Evolutionary conservation across 2,113 vertebrate genomes (phyloP).

Genomic region (Anseranas semipalmata): DNA sequence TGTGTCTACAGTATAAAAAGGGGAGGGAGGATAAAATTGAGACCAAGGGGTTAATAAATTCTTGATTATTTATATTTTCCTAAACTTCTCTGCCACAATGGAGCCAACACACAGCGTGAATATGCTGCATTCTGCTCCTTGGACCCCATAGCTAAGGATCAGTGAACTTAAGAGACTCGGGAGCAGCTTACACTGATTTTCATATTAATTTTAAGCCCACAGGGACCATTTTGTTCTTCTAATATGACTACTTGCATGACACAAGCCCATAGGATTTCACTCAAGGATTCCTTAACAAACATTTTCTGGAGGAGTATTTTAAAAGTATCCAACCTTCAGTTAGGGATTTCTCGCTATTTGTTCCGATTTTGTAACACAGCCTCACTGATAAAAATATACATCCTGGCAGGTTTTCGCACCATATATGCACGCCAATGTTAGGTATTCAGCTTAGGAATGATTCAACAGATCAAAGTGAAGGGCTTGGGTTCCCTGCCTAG

Average conservation of each 20-base stretch:
- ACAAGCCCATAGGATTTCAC: neutral
- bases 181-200: neutral
- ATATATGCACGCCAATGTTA: neutral
- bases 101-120: neutral
- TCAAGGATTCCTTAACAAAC: neutral
- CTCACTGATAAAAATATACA: neutral
- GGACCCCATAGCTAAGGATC: neutral
- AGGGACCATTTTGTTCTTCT: neutral
- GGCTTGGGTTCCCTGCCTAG: neutral
- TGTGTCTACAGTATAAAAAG: slow-evolving; percentile 53
- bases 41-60: slow-evolving; percentile 66
- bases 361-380: neutral
- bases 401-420: neutral
- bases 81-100: slow-evolving; percentile 34
- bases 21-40: slow-evolving; percentile 43
- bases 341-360: slow-evolving; percentile 2
- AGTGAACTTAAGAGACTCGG: neutral
- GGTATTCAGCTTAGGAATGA: neutral
- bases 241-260: neutral
- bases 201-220: neutral
- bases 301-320: neutral
- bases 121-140: neutral
- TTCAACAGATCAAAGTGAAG: slow-evolving; percentile 6
- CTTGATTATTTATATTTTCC: slow-evolving; percentile 63
- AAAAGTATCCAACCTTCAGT: neutral